Conservation (phyloP, 2,113 vertebrate genomes). For the Vidua chalybeata region DNA sequence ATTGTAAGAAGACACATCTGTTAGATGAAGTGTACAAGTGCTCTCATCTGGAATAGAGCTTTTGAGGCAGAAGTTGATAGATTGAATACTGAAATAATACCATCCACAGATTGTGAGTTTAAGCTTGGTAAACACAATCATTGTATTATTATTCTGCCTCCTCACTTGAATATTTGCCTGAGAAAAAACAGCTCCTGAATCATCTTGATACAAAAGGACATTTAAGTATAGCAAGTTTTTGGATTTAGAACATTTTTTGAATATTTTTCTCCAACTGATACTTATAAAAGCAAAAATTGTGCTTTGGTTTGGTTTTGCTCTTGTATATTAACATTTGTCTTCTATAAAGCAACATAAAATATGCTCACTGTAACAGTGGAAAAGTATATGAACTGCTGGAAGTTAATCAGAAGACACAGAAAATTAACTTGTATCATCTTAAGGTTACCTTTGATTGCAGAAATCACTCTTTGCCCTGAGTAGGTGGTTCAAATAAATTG, state of each 20-base stretch:
- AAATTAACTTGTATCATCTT: background rate
- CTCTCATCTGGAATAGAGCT: background rate
- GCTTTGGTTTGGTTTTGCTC: background rate
- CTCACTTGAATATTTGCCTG: background rate
- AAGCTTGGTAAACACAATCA: background rate
- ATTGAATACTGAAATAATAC: background rate
- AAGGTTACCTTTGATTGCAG: constrained; percentile 17
- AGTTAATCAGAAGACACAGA: constrained; percentile 8
- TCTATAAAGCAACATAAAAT: background rate
- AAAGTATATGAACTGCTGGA: background rate
- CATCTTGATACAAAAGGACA: background rate
- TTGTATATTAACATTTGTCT: background rate
- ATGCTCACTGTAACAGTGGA: background rate
- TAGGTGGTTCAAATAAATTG: background rate
- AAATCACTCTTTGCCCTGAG: constrained; percentile 24
- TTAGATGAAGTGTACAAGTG: background rate
- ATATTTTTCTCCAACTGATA: background rate
- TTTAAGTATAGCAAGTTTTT: background rate
- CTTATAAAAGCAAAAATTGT: background rate
- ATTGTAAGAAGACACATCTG: background rate
- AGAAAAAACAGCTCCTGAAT: constrained; percentile 23
- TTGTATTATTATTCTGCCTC: background rate
- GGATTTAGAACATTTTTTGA: background rate
- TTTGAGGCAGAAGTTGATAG: background rate
- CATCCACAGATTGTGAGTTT: background rate